Percentiles rank a stretch among this genome's conserved stretches.
These are phyloP conservation scores for Aphelocoma coerulescens DNA, from an alignment of 2,113 vertebrate species.

Conservation along the genomic window DNA sequence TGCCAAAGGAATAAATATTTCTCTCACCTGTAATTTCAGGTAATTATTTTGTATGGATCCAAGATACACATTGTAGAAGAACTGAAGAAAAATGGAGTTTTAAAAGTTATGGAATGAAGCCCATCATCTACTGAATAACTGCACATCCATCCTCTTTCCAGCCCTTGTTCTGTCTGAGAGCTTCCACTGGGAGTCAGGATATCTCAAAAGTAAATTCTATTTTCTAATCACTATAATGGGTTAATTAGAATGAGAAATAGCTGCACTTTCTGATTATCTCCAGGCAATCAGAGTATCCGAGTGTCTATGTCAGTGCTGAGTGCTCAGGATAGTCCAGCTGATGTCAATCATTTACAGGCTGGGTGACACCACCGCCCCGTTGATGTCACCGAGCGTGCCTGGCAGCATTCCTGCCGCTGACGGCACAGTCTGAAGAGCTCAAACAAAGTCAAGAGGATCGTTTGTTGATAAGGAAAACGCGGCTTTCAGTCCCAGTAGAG, in stretches of 20 bases:
- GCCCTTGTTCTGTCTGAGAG: background rate
- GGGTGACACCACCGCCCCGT: background rate
- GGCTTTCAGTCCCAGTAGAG: background rate
- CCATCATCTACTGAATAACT: background rate
- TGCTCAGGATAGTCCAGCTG: background rate
- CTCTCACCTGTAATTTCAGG: background rate
- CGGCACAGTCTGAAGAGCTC: background rate
- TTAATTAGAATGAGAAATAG: background rate
- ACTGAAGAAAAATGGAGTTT: background rate
- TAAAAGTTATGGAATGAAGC: background rate
- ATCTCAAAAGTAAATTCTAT: background rate
- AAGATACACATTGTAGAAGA: background rate
- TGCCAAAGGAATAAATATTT: background rate
- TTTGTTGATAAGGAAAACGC: slow-evolving; percentile 13
- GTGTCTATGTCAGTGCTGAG: background rate
- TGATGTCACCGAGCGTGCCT: slow-evolving; percentile 20
- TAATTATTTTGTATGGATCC: background rate
- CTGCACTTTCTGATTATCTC: background rate
- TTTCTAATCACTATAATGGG: background rate
- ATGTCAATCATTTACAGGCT: background rate
- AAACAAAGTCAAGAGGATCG: background rate
- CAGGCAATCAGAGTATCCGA: background rate
- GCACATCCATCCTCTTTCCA: background rate
- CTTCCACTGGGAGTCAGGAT: background rate
- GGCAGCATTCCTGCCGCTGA: slow-evolving; percentile 15